A percentile compares a stretch with the other conserved stretches of the same genome.
Conservation (phyloP, 2,888 invertebrate species). For the Hetaerina titia region DNA sequence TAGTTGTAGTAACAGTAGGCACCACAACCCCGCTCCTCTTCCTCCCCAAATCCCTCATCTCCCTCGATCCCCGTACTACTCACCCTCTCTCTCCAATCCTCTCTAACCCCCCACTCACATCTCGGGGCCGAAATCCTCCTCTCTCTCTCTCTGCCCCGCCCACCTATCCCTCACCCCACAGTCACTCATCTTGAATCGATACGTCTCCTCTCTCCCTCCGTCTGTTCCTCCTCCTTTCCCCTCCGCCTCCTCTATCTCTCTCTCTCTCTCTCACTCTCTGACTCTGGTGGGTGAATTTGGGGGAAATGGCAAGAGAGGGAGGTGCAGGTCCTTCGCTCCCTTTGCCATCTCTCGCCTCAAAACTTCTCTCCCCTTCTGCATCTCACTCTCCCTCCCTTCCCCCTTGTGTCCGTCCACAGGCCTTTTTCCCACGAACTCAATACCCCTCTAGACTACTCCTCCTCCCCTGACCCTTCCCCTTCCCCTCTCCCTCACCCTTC, state of each 20-base stretch:
- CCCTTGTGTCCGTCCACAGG: neutral
- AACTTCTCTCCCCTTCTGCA: neutral
- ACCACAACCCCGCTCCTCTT: neutral
- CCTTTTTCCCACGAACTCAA: neutral
- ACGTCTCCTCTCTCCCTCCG: neutral
- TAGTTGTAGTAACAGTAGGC: neutral
- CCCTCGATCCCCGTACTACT: neutral
- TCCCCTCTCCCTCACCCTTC: slow-evolving; percentile 62
- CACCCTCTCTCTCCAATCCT: neutral
- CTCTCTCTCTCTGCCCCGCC: neutral
- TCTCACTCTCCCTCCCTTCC: neutral
- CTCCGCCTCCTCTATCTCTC: neutral
- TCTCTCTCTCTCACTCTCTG: neutral
- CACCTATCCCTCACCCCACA: no score
- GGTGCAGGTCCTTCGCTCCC: neutral
- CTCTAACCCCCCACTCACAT: no score
- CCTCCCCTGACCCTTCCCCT: slow-evolving; percentile 38
- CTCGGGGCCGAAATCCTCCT: neutral
- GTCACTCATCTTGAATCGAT: slow-evolving; percentile 33
- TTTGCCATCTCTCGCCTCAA: slow-evolving; percentile 41
- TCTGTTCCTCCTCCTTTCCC: neutral
- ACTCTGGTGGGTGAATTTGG: neutral
- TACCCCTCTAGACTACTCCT: slow-evolving; percentile 35
- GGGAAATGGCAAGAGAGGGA: neutral
- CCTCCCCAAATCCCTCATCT: neutral